A percentile compares a stretch with the other conserved stretches of the same genome.
phyloP scores from a whole-genome alignment of 2,797 vertebrate species.

The Hippoglossus hippoglossus region DNA sequence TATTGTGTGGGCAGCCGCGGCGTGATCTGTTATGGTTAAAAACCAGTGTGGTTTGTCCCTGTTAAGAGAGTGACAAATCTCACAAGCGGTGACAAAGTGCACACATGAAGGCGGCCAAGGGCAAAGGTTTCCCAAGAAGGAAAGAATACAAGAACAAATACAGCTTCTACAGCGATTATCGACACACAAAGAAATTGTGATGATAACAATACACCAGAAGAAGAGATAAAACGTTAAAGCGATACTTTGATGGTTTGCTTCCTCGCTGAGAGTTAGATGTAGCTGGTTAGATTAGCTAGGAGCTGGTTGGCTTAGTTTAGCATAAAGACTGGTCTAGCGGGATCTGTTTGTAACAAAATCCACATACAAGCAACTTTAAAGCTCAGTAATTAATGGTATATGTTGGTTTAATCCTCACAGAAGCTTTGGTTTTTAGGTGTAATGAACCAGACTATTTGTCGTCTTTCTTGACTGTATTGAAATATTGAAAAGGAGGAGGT shows the following conservation, averaged over 20 bases:
- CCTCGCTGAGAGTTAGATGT: neutral
- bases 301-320: neutral
- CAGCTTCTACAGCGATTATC: constrained; percentile 11
- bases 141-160: constrained; percentile 22
- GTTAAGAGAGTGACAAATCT: constrained; percentile 36
- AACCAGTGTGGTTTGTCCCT: constrained; percentile 43
- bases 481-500: too few species aligned
- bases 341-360: neutral
- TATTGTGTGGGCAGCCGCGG: constrained; percentile 40
- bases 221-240: neutral
- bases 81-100: constrained; percentile 30
- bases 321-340: neutral
- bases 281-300: neutral
- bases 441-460: too few species aligned
- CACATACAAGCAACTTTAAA: neutral
- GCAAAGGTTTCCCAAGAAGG: constrained; percentile 32
- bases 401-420: neutral
- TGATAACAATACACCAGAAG: constrained; percentile 1
- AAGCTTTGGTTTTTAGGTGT: too few species aligned
- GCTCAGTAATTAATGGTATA: too few species aligned
- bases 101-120: constrained; percentile 32
- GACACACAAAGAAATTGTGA: constrained; percentile 1
- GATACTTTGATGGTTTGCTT: constrained; percentile 6
- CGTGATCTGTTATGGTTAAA: constrained; percentile 48
- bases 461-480: too few species aligned